These are phyloP conservation scores for Leptinotarsa lineolata DNA, from an alignment of 1,140 invertebrate species.

Conservation along the genomic window DNA sequence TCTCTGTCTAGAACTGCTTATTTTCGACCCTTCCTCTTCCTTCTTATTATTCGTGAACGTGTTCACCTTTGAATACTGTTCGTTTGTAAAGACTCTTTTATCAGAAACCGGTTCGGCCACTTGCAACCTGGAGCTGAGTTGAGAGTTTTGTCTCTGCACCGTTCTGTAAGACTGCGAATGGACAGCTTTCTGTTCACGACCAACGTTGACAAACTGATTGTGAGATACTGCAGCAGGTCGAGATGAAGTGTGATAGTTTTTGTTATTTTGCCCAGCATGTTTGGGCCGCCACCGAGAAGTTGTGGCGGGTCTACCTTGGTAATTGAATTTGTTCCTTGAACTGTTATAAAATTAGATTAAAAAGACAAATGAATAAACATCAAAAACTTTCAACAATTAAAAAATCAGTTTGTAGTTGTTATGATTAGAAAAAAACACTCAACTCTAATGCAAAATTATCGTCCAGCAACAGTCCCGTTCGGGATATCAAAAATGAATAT, in stretches of 20 bases:
- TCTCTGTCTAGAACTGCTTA: slow-evolving; percentile 29
- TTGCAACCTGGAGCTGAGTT: not conserved
- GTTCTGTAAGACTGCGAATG: slow-evolving; percentile 25
- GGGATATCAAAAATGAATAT: too few relatives aligned
- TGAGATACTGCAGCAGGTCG: slow-evolving; percentile 37
- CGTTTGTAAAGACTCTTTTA: not conserved
- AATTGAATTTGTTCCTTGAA: slow-evolving; percentile 9
- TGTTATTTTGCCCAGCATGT: slow-evolving; percentile 19
- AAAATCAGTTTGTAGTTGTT: too few relatives aligned
- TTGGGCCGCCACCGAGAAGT: slow-evolving; percentile 38
- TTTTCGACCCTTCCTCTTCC: not conserved
- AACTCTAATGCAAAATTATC: too few relatives aligned
- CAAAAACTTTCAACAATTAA: too few relatives aligned
- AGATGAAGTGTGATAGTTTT: slow-evolving; percentile 26
- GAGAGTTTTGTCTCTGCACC: slow-evolving; percentile 19
- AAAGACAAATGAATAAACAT: not conserved
- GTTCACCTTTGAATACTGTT: not conserved
- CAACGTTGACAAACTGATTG: slow-evolving; percentile 41
- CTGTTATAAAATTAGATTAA: not conserved
- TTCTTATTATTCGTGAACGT: not conserved
- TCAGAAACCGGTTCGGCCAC: not conserved
- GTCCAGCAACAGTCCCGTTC: too few relatives aligned
- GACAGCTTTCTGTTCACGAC: not conserved
- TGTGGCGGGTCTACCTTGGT: not conserved
- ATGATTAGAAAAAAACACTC: too few relatives aligned